Base-by-base conservation (phyloP, 2,888 invertebrate species). In the Mermis nigrescens region DNA sequence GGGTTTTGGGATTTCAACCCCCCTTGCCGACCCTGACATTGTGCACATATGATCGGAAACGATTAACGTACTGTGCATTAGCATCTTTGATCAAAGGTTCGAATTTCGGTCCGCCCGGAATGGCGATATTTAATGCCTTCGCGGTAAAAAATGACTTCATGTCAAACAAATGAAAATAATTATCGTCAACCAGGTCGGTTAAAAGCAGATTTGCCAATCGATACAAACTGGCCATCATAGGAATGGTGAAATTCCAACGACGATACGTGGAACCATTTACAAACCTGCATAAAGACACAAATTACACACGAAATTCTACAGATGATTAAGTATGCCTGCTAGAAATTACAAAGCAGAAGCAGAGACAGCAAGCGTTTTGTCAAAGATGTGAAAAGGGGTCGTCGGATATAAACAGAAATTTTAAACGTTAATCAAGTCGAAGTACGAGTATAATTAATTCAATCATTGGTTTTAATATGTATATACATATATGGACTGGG, bases 61-160 rank as follows among this genome's bases (percentile, higher is more conserved):
- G n/a, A n/a, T 15, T 7, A 12, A 4, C 22, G 15, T 57, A 26
- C 28, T 57, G 27, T 15, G 55, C 24, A 56, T 56, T 24, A 19
- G 12, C 86, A 75, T 98, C 98, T 72, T 99, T 99, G 24, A 99
- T 91, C 2, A 99, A 77, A 0, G 98, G 98, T 74, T 99, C 98
- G 77, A 99, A 99, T 76, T 99, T 99, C 0, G 98, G 98, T 0
- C 98, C 98, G 58, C 98, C 98, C 12, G 98, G 98, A 69, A 99
- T 95, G 1, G 98, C 95, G 86, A 98, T 90, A 73, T 99, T 99
- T 58, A 99, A 76, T 2, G 98, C 98, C 76, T 99, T 99, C 0
- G 98, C 98, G 1, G 98, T 99, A 76, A 98, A 99, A 76, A 99
- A 99, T 69, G 95, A 95, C 76, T 98, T 95, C 22, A 92, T 84